Evolutionary conservation across 92 coral and sea anemone species (phyloP), one percentile per base, ranked within the genome.

Genomic region (Epizoanthus ramosus): DNA sequence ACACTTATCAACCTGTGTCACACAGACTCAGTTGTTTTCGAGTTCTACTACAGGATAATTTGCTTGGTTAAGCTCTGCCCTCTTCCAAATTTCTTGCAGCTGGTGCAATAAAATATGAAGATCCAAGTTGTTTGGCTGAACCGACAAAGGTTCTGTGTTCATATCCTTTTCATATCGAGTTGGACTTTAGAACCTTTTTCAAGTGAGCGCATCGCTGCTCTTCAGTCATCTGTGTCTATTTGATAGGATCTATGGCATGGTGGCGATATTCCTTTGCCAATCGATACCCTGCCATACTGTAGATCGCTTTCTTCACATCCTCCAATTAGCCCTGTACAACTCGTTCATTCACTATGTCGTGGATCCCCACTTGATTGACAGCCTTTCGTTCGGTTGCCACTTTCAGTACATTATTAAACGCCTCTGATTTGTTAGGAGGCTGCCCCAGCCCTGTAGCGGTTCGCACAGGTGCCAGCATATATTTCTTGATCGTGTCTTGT

Each of bases 231-330:
- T 12, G 66, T 43, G 85, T 47, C 85, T 76, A 80, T 21, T 41
- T 15, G 18, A 63, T 43, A 9, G n/a, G n/a, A n/a, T n/a, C n/a
- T n/a, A n/a, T n/a, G n/a, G n/a, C n/a, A n/a, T n/a, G 75, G 75
- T 66, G 71, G 17, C 37, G 18, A 63, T 80, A 83, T 4, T 37
- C 79, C 0, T 70, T 5, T 16, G 86, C 68, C 52, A 83, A 31
- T 1, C 80, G 52, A 69, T 83, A 83, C 15, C 71, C 80, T 12
- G 80, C 86, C 86, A 83, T 83, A 21, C 47, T 24, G 54, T 67
- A 71, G 5, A 84, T 43, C 10, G 87, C 83, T 41, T 60, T 84
- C 18, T 24, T 63, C 57, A 71, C 17, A 33, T 84, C 87, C 3
- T 74, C 79, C 14, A 54, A 31, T 41, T 84, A 63, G 22, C 58